These are phyloP conservation scores for Tiliqua scincoides DNA, from an alignment of 2,113 vertebrate genomes.

Conservation along the genomic window DNA sequence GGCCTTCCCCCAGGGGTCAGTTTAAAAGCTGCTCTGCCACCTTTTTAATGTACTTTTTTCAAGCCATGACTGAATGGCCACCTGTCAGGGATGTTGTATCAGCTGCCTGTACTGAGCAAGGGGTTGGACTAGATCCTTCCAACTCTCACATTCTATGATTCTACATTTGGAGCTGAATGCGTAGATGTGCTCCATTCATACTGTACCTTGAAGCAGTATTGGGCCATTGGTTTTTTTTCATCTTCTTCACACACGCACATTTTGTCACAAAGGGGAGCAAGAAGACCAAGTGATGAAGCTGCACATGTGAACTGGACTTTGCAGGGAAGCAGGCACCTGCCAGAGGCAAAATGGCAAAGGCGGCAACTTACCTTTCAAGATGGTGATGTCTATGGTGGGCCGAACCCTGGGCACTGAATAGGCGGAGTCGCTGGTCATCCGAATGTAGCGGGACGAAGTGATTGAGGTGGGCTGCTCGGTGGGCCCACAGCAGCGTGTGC, in stretches of 20 bases:
- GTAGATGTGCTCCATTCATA: not conserved
- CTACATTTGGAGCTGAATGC: too few species aligned
- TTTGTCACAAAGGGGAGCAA: not conserved
- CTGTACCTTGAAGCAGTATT: not conserved
- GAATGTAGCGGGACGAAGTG: not conserved
- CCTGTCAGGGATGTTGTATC: too few species aligned
- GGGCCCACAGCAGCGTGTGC: slow-evolving; percentile 57
- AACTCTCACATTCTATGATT: too few species aligned
- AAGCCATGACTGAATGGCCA: too few species aligned
- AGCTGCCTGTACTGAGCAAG: too few species aligned
- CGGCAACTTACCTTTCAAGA: slow-evolving; percentile 83
- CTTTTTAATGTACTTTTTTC: too few species aligned
- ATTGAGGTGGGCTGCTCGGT: slow-evolving; percentile 24
- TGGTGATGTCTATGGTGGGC: slow-evolving; percentile 85
- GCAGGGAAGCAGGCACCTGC: not conserved
- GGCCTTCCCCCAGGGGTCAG: too few species aligned
- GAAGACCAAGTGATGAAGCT: too few species aligned
- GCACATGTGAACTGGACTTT: not conserved
- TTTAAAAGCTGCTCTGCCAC: too few species aligned
- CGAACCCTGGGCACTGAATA: slow-evolving; percentile 73
- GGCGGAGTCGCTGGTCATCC: not conserved
- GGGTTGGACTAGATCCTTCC: too few species aligned
- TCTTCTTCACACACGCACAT: too few species aligned
- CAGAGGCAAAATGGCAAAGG: not conserved
- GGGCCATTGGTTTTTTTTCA: not conserved